A percentile compares a stretch with the other conserved stretches of the same genome.
Conservation (phyloP, 2,113 vertebrate genomes). For the Cephalopholis sonnerati region DNA sequence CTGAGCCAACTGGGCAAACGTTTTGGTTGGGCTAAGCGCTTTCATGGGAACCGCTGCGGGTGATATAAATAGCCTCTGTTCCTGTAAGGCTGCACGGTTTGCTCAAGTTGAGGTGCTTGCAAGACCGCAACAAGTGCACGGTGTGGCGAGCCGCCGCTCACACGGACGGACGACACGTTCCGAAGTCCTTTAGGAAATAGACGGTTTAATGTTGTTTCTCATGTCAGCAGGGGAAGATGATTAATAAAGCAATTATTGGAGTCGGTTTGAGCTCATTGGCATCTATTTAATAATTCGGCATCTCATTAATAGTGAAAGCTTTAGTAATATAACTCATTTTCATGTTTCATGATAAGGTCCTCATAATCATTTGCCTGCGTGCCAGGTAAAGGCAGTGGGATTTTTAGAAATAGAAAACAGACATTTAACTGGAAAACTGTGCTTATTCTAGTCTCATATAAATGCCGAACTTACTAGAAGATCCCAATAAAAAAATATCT, state of each 20-base stretch:
- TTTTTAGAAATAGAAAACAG: neutral
- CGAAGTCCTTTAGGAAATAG: neutral
- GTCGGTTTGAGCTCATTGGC: rapidly evolving
- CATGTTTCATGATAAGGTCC: neutral
- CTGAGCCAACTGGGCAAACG: slow-evolving; percentile 67
- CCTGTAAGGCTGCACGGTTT: slow-evolving; percentile 47
- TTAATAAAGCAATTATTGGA: neutral
- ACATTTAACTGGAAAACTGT: neutral
- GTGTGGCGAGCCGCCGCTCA: slow-evolving; percentile 25
- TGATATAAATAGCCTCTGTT: slow-evolving; percentile 75
- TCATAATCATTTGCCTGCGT: neutral
- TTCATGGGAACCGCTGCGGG: slow-evolving; percentile 77
- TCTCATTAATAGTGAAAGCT: neutral
- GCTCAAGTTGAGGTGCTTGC: slow-evolving; percentile 51
- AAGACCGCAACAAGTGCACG: slow-evolving; percentile 79
- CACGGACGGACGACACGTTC: neutral
- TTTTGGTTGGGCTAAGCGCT: slow-evolving; percentile 65
- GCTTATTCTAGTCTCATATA: neutral
- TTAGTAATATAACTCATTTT: neutral
- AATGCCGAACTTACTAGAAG: neutral
- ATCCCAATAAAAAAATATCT: neutral
- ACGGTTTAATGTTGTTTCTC: neutral
- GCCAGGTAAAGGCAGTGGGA: neutral
- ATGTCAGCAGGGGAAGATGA: rapidly evolving
- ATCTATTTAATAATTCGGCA: neutral